Conservation (phyloP, 2,113 vertebrate species). For the Carettochelys insculpta region DNA sequence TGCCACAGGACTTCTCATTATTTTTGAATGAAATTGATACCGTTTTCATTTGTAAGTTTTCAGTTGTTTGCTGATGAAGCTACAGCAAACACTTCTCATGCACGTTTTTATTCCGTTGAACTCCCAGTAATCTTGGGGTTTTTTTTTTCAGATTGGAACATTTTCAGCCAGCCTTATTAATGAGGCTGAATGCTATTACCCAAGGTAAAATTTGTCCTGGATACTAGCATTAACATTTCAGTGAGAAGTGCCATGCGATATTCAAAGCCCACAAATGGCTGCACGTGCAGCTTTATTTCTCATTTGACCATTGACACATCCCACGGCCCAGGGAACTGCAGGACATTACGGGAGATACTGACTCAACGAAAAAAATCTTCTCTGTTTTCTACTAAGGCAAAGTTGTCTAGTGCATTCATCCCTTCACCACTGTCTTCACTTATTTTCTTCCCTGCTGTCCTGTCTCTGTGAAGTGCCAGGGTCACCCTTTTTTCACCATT, state of each 20-base stretch:
- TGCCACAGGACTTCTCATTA: too few relatives aligned
- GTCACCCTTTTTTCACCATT: background rate
- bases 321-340: background rate
- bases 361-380: background rate
- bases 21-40: too few relatives aligned
- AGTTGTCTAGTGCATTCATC: background rate
- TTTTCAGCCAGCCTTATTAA: background rate
- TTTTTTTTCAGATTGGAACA: background rate
- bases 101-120: background rate
- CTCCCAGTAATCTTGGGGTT: background rate
- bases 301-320: background rate
- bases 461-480: background rate
- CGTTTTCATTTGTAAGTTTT: background rate
- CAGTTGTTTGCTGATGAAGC: background rate
- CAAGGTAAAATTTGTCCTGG: background rate
- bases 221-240: background rate
- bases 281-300: background rate
- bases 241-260: background rate
- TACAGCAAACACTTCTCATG: background rate
- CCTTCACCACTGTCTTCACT: background rate
- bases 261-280: background rate
- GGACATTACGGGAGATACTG: background rate
- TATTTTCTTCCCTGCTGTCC: background rate
- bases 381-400: background rate
- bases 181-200: background rate